Conservation (phyloP, 2,797 vertebrate genomes). For the Simalia tracyae region DNA sequence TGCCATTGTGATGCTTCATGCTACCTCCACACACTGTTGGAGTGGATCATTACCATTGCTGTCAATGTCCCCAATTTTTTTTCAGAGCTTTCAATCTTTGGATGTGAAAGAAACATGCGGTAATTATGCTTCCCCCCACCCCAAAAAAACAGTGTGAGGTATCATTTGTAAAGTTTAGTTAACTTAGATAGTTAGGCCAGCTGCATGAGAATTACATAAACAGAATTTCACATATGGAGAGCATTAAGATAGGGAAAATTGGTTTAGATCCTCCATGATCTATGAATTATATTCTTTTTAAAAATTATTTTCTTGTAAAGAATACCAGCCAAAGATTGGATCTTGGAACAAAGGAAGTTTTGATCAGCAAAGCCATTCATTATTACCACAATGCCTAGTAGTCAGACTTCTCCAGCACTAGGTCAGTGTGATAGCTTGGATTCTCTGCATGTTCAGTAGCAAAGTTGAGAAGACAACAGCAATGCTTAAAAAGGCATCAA, state of each 20-base stretch:
- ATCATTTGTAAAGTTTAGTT: background rate
- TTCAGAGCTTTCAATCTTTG: background rate
- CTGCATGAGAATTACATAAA: background rate
- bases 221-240: background rate
- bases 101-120: background rate
- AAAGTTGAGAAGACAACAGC: background rate
- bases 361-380: background rate
- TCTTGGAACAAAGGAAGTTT: background rate
- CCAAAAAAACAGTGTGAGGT: background rate
- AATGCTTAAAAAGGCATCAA: background rate
- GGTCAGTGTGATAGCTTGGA: background rate
- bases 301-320: background rate
- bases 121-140: background rate
- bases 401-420: background rate
- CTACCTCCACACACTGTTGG: background rate
- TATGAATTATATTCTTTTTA: background rate
- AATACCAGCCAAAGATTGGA: background rate
- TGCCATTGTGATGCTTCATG: conserved; percentile 24
- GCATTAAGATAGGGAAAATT: background rate
- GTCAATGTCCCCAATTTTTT: background rate
- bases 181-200: background rate
- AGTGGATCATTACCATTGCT: background rate
- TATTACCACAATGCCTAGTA: background rate
- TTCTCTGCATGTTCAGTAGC: background rate
- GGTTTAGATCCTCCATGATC: background rate